Conservation (phyloP, 2,113 vertebrate species). For the Paracanthobrama guichenoti region DNA sequence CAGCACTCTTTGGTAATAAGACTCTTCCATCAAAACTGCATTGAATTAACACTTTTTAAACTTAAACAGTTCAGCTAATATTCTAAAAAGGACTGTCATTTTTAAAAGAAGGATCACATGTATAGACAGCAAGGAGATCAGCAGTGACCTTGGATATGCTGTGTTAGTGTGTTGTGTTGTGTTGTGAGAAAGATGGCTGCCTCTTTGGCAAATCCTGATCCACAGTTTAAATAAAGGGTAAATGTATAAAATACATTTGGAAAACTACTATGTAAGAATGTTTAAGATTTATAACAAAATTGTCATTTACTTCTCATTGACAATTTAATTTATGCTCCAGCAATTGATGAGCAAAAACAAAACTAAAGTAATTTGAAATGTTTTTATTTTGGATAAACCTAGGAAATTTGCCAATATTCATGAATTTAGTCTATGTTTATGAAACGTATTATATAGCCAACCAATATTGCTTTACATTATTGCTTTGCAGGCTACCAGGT, state of each 20-base stretch:
- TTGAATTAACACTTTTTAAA: not conserved
- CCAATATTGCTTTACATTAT: not conserved
- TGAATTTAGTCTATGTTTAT: not conserved
- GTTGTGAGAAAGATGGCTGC: constrained; percentile 16
- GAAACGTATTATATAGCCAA: not conserved
- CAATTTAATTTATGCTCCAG: not conserved
- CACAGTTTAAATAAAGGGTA: not conserved
- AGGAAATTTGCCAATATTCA: not conserved
- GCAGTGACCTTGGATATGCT: constrained; percentile 7
- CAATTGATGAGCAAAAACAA: not conserved
- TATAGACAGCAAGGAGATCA: not conserved
- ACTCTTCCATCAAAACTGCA: not conserved
- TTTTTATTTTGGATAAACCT: not conserved
- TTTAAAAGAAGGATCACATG: not conserved
- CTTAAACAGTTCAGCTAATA: not conserved
- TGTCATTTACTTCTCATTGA: not conserved
- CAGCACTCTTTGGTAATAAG: not conserved
- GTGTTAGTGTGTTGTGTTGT: constrained; percentile 2
- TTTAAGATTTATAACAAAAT: not conserved
- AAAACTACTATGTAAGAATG: not conserved
- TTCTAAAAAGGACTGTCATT: not conserved
- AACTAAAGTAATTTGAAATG: not conserved
- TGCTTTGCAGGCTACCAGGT: not conserved
- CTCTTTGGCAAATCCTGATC: not conserved
- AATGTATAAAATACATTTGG: not conserved